Evolutionary conservation across 2,888 invertebrate genomes (phyloP).

Genomic region (Stenolophus ochropezus): DNA sequence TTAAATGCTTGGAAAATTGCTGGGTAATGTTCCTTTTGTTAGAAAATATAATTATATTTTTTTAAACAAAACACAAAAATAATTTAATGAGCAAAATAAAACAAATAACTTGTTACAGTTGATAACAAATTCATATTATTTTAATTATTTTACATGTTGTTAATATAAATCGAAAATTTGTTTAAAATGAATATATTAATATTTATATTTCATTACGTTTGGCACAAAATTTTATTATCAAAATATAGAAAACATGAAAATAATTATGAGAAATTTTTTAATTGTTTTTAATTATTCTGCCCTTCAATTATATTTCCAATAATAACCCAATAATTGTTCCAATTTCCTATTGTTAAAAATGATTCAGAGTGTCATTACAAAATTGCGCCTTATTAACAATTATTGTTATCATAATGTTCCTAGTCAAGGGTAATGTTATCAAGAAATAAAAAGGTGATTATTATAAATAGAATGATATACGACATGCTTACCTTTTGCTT

Average conservation of each 20-base stretch:
- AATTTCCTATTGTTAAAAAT: conserved; percentile 46
- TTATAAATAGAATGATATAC: neutral
- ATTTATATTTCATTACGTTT: too few species aligned
- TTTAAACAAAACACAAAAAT: too few species aligned
- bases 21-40: neutral
- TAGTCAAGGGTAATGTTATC: neutral
- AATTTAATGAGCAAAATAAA: too few species aligned
- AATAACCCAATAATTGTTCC: conserved; percentile 20
- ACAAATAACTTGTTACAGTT: too few species aligned
- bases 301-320: conserved; percentile 43
- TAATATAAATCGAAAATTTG: too few species aligned
- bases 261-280: neutral
- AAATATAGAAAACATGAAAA: neutral
- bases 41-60: too few species aligned
- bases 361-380: conserved; percentile 29
- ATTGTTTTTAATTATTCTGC: conserved; percentile 18
- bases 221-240: neutral
- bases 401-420: neutral
- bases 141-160: too few species aligned
- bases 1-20: neutral
- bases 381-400: conserved; percentile 23
- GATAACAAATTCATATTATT: too few species aligned
- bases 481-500: conserved; percentile 47
- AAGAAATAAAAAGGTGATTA: neutral
- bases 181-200: too few species aligned